Evolutionary conservation across 2,113 vertebrate species (phyloP).

Genomic region (Rhea americana): DNA sequence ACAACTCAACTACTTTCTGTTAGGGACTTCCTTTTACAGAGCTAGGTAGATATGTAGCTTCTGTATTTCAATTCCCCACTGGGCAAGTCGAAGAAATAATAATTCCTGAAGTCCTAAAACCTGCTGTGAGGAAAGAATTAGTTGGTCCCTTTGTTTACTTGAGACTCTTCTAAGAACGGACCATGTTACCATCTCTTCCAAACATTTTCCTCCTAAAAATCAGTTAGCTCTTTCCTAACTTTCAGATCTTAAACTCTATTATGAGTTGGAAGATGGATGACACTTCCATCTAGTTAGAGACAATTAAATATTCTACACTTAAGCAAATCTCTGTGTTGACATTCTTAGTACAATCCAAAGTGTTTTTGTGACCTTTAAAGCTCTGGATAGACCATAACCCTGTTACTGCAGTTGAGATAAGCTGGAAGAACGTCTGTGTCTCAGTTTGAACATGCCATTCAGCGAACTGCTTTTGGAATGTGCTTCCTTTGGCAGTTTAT

Average conservation of each 20-base stretch:
- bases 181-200: not conserved
- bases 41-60: not conserved
- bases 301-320: slow-evolving; percentile 42
- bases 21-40: not conserved
- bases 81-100: not conserved
- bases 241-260: not conserved
- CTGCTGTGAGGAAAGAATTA: not conserved
- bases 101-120: not conserved
- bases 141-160: not conserved
- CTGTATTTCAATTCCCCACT: not conserved
- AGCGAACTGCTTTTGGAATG: slow-evolving; percentile 13
- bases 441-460: not conserved
- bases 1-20: not conserved
- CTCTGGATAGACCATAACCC: not conserved
- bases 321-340: not conserved
- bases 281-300: not conserved
- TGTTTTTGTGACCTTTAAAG: slow-evolving; percentile 22
- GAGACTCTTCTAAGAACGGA: not conserved
- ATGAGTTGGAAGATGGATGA: not conserved
- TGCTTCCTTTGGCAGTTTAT: slow-evolving; percentile 13
- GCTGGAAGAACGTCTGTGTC: not conserved
- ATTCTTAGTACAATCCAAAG: slow-evolving; percentile 12
- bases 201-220: not conserved
- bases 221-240: not conserved
- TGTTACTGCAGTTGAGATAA: slow-evolving; percentile 15